Base-by-base conservation (phyloP, 1,140 invertebrate genomes). In the Neodiprion virginianus region DNA sequence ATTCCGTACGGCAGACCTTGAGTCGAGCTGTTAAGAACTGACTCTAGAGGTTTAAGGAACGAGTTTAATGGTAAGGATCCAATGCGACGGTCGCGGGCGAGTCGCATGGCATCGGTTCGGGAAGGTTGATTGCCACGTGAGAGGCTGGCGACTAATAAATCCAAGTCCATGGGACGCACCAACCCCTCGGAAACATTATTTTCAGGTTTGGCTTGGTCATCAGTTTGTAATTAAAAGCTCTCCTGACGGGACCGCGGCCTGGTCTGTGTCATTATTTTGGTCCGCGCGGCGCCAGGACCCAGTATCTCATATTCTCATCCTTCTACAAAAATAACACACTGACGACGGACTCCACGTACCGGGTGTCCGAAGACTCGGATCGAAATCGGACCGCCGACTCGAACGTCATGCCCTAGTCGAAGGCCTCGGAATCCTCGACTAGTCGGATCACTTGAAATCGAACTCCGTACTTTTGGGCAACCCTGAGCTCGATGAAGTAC, bases 171-270 rank as follows among this genome's bases (percentile, higher is more conserved):
- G 75, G 76, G 74, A 75, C 67, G 11, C n/a, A 77, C 79, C 78
- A 74, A 78, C 77, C 77, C 76, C 73, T 78, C 76, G 83, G 85
- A 87, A 84, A 87, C 85, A 86, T 85, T 88, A 88, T 86, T 87
- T 86, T 86, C 79, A 79, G 82, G 82, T 86, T 86, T 82, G 85
- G 86, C 85, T 87, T 85, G 83, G 84, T 88, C 85, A 88, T 86
- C 85, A 86, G 83, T 83, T 87, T 81, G 86, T 88, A 88, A 88
- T 88, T 88, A 88, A 87, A 88, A 88, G 82, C 85, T 86, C 82
- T 78, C 78, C 82, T 79, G 82, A 83, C 83, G 81, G 80, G 83
- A 85, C 73, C 67, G 74, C 73, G 75, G 79, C 75, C 76, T 66
- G 73, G 79, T 71, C 82, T 79, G 83, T 88, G 86, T 87, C 86